Evolutionary conservation across 2,113 vertebrate genomes (phyloP), one percentile per base, ranked within the genome.

Genomic region (Eulemur macaco): DNA sequence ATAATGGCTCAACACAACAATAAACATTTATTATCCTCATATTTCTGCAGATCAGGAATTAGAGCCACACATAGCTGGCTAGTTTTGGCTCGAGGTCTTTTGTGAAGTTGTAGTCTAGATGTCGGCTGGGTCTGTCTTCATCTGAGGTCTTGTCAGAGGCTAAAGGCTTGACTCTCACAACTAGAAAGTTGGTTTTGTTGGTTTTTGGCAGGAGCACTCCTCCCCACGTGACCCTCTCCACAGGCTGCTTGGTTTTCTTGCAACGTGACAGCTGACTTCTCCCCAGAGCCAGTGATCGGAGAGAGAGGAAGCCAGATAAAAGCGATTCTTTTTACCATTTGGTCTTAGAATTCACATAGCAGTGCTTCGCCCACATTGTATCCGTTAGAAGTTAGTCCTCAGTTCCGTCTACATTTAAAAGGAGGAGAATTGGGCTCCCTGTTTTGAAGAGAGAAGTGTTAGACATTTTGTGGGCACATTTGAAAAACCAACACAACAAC

Each of bases 291-390:
- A 12, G 47, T 27, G 66, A 64, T 34, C 42, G 14, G 21, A 18
- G 66, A 89, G 7, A 89, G 3, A 77, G 5, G 31, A 69, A 66
- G 69, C 17, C 81, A 85, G 66, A 77, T 2, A 18, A 47, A 90
- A 84, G 29, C n/a, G n/a, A 1, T 25, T 45, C 11, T 78, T 76
- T 56, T 84, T 31, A 34, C 14, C 2, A 23, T 34, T 64, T 6
- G 52, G 31, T 25, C 20, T 63, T 66, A 42, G 52, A 63, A 64
- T 84, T 69, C 50, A 18, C 9, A 31, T 7, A 50, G 14, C 29
- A 63, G 21, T 2, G 11, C 27, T 47, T 76, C 37, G 7, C 14
- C 23, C 23, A 39, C 0, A 0, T 29, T 5, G 2, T 23, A 13
- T 71, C 9, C 12, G 2, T 42, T 29, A 76, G 8, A 63, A 81